Percentiles rank a stretch among this genome's conserved stretches.
Evolutionary conservation across 2,113 vertebrate species (phyloP).

Genomic region (Mesocricetus auratus): DNA sequence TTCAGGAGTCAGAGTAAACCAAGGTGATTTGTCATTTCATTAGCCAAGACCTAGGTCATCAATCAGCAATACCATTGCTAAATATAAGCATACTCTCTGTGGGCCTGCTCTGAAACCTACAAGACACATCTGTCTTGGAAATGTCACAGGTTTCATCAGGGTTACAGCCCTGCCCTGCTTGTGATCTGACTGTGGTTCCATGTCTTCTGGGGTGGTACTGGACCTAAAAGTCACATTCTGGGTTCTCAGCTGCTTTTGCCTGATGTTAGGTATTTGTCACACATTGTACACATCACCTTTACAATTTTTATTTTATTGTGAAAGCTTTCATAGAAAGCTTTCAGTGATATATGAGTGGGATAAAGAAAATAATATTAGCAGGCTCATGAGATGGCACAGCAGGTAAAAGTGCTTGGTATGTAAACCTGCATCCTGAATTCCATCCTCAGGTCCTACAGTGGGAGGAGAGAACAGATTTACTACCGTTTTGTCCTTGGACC

Average conservation of each 20-base stretch:
- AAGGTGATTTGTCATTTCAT: constrained; percentile 33
- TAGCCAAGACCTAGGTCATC: not conserved
- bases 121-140: not conserved
- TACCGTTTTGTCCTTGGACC: not conserved
- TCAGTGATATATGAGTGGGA: not conserved
- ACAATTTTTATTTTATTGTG: constrained; percentile 2
- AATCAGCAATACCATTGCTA: constrained; percentile 23
- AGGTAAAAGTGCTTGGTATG: not conserved
- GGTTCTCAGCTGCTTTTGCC: not conserved
- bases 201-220: not conserved
- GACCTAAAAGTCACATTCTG: not conserved
- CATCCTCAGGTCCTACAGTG: not conserved
- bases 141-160: constrained; percentile 5
- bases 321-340: constrained; percentile 28
- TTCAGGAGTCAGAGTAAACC: constrained; percentile 31
- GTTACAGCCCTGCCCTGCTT: not conserved
- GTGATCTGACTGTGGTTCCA: not conserved
- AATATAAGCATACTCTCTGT: not conserved
- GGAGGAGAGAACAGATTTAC: not conserved
- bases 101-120: constrained; percentile 36
- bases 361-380: not conserved
- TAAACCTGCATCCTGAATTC: not conserved
- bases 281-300: not conserved
- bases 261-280: not conserved
- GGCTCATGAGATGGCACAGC: not conserved